Evolutionary conservation across 2,797 vertebrate species (phyloP).

Genomic region (Esox lucius): DNA sequence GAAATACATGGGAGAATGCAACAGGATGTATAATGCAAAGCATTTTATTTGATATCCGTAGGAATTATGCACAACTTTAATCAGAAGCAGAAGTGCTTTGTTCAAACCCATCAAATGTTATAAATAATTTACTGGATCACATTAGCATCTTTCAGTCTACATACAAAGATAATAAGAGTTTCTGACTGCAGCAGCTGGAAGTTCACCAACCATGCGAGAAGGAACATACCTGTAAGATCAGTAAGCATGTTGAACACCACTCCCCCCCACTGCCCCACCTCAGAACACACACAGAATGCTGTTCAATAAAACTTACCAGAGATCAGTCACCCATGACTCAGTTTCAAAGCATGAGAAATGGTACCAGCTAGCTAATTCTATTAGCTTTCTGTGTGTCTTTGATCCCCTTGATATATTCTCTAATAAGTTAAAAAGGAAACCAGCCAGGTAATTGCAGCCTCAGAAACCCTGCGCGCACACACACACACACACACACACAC

Average conservation of each 20-base stretch:
- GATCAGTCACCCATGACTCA: neutral
- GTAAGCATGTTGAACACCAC: no score
- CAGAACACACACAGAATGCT: constrained; percentile 6
- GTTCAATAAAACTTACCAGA: constrained; percentile 7
- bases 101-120: constrained; percentile 32
- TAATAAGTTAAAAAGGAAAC: constrained; percentile 52
- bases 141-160: constrained; percentile 31
- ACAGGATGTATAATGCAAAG: constrained; percentile 12
- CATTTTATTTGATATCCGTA: constrained; percentile 28
- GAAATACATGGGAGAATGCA: constrained; percentile 4
- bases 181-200: constrained; percentile 9
- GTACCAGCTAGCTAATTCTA: constrained; percentile 46
- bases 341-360: constrained; percentile 25
- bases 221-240: constrained; percentile 2
- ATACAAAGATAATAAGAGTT: constrained; percentile 29
- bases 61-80: constrained; percentile 33
- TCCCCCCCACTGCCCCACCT: neutral
- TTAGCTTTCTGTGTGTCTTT: constrained; percentile 47
- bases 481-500: constrained; percentile 22
- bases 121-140: constrained; percentile 38
- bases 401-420: constrained; percentile 50
- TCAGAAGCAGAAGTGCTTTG: constrained; percentile 23
- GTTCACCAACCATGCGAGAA: neutral
- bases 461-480: constrained; percentile 25
- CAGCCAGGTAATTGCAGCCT: constrained; percentile 55